Base-by-base conservation (phyloP, 37 sponge, comb jelly and placozoan genomes). In the Haliclona indistincta region DNA sequence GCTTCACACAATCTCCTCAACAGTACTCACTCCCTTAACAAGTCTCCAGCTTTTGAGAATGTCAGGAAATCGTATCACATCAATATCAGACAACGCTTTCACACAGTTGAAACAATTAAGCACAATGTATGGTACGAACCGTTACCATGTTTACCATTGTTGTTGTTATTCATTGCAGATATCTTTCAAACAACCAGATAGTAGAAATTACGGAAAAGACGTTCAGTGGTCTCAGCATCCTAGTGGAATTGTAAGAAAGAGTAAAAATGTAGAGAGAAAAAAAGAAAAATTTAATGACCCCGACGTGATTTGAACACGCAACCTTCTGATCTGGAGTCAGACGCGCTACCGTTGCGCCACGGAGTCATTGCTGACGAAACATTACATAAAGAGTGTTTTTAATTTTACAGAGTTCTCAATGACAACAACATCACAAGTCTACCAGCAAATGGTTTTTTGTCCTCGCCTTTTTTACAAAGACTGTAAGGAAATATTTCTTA, bases 291-390 rank as follows among this genome's bases (percentile, higher is more conserved):
- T n/a, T n/a, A n/a, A 62, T 92, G 92, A 92, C 92, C 87, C 87
- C 55, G 92, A 92, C 92, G 87, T 83, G 92, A 92, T 92, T 92
- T 68, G 92, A 92, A 92, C 92, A 86, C 92, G 92, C 92, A 92
- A 82, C 87, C 92, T 92, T 92, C 92, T 92, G 92, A 92, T 92
- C 92, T 92, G 92, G 92, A 92, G 87, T 92, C 92, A 92, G 92
- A 92, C 87, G 92, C 92, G 87, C 92, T 92, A 92, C 92, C 92
- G 84, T 92, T 92, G 87, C 87, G 92, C 92, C 87, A 92, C 92
- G 55, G 87, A 92, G 87, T 92, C 92, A 86, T 25, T 43, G 4
- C n/a, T n/a, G n/a, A n/a, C n/a, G n/a, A n/a, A n/a, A n/a, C n/a
- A n/a, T n/a, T n/a, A n/a, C n/a, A n/a, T n/a, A n/a, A n/a, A n/a